These are phyloP conservation scores for Metridium senile DNA, from an alignment of 92 coral and sea anemone genomes.

Conservation along the genomic window DNA sequence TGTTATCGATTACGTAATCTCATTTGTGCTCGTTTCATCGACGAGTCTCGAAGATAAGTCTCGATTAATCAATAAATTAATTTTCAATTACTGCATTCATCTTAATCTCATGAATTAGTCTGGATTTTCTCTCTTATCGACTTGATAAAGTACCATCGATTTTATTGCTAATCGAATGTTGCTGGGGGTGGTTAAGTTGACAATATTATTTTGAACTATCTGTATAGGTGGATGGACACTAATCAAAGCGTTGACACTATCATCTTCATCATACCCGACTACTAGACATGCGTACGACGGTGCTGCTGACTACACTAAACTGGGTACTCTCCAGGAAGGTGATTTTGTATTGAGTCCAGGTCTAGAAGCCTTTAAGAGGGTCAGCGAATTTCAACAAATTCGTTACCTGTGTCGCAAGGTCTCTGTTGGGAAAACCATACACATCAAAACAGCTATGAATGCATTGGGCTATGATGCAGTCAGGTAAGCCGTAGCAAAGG, in stretches of 20 bases:
- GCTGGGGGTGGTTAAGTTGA: too few relatives aligned
- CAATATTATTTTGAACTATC: not conserved
- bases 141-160: too few relatives aligned
- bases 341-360: not conserved
- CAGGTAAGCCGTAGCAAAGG: not conserved
- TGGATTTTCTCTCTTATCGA: too few relatives aligned
- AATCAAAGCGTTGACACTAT: not conserved
- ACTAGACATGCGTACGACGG: not conserved
- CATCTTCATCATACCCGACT: not conserved
- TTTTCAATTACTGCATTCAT: too few relatives aligned
- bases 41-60: too few relatives aligned
- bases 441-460: conserved; percentile 1
- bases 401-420: not conserved
- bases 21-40: too few relatives aligned
- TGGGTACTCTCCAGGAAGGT: not conserved
- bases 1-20: too few relatives aligned
- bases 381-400: not conserved
- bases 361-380: not conserved
- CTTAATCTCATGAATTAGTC: too few relatives aligned
- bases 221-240: not conserved
- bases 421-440: not conserved
- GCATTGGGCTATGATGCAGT: not conserved
- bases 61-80: too few relatives aligned
- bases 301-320: not conserved
- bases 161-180: too few relatives aligned